A percentile compares a stretch with the other conserved stretches of the same genome.
Evolutionary conservation across 2,888 invertebrate genomes (phyloP).

Genomic region (Zaprionus lineosus): DNA sequence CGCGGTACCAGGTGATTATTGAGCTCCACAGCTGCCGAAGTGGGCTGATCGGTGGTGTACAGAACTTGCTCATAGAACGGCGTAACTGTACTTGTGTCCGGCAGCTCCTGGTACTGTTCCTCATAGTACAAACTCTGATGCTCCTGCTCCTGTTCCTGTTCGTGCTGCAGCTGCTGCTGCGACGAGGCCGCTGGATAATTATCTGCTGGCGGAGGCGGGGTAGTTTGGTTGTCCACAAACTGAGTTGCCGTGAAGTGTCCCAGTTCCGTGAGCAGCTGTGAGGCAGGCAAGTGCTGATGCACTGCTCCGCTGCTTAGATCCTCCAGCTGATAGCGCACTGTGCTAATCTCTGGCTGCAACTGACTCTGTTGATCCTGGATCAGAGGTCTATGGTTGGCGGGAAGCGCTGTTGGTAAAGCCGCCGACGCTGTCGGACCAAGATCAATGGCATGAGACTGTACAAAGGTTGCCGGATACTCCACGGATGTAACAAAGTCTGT

Average conservation of each 20-base stretch:
- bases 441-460: conserved; percentile 84
- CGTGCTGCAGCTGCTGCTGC: conserved; percentile 56
- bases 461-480: conserved; percentile 88
- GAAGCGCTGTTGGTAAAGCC: conserved; percentile 82
- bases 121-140: conserved; percentile 36
- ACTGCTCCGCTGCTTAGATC: conserved; percentile 64
- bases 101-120: conserved; percentile 51
- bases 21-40: conserved; percentile 43
- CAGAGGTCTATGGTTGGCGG: conserved; percentile 34
- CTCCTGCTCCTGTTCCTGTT: conserved; percentile 43
- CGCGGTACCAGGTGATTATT: conserved; percentile 54
- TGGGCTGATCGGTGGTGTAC: conserved; percentile 43
- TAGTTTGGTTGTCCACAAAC: conserved; percentile 41
- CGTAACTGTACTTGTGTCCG: conserved; percentile 37
- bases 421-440: conserved; percentile 85
- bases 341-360: conserved; percentile 48
- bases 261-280: conserved; percentile 76
- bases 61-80: conserved; percentile 28
- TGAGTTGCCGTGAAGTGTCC: conserved; percentile 43
- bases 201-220: conserved; percentile 55
- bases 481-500: conserved; percentile 88
- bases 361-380: conserved; percentile 1
- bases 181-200: conserved; percentile 75
- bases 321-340: conserved; percentile 71
- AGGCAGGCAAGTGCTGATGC: conserved; percentile 74